A percentile compares a stretch with the other conserved stretches of the same genome.
phyloP scores from a whole-genome alignment of 2,113 vertebrate genomes.

The Cercopithecus mona region DNA sequence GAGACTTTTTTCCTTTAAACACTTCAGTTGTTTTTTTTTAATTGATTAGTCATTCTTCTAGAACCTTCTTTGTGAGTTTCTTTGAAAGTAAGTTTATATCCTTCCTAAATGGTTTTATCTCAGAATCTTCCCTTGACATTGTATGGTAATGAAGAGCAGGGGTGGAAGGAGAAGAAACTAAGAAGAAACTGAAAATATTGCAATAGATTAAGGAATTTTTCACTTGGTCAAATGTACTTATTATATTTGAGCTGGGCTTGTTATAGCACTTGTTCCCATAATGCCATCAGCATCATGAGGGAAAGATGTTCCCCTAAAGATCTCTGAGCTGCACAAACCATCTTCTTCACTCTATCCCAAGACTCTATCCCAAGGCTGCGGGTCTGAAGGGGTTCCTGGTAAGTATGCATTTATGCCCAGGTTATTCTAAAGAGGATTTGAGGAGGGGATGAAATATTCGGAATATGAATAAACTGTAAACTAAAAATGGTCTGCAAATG shows the following conservation, averaged over 20 bases:
- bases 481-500: background rate
- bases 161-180: background rate
- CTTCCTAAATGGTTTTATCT: background rate
- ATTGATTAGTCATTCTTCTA: background rate
- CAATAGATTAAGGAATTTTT: background rate
- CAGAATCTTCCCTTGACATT: background rate
- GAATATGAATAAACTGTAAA: background rate
- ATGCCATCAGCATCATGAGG: background rate
- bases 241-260: background rate
- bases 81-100: background rate
- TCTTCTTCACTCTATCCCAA: background rate
- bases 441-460: background rate
- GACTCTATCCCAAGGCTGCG: background rate
- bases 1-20: background rate
- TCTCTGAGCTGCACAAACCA: background rate
- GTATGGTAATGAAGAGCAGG: background rate
- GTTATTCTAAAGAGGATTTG: conserved; percentile 7
- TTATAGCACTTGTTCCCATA: background rate
- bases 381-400: background rate
- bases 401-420: background rate
- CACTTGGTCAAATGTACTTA: background rate
- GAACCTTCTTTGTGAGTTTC: background rate
- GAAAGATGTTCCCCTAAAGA: background rate
- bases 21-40: background rate
- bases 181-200: conserved; percentile 24